phyloP scores from a whole-genome alignment of 2,113 vertebrate genomes.

The Pituophis catenifer region DNA sequence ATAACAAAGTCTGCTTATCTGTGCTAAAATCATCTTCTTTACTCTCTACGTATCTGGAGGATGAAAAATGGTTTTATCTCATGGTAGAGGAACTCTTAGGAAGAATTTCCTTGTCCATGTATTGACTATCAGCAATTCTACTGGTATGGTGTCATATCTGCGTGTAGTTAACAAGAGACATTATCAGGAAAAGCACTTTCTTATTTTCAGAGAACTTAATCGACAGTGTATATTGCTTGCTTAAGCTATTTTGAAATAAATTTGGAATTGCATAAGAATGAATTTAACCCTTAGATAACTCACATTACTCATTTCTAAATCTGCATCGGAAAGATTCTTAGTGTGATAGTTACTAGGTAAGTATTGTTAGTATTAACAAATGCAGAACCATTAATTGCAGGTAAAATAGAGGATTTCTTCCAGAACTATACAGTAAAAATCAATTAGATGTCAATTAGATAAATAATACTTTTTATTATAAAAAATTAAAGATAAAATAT shows the following conservation, averaged over 20 bases:
- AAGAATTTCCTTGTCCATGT: neutral
- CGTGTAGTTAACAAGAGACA: neutral
- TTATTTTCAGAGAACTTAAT: neutral
- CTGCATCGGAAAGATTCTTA: neutral
- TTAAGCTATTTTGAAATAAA: neutral
- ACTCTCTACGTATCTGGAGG: neutral
- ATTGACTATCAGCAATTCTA: neutral
- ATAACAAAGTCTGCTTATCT: neutral
- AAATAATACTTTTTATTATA: neutral
- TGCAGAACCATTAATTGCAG: neutral
- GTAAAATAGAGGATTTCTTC: neutral
- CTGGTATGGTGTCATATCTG: neutral
- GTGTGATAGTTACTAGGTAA: neutral
- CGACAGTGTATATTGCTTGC: neutral
- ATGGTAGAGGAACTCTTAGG: neutral
- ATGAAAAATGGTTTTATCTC: neutral
- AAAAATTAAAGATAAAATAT: no score
- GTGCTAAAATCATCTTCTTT: neutral
- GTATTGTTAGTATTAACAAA: neutral
- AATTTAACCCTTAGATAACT: neutral
- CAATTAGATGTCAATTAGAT: neutral
- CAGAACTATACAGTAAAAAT: neutral
- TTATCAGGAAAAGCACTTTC: neutral
- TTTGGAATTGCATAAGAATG: neutral
- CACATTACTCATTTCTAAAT: neutral